Percentiles rank a stretch among this genome's conserved stretches.
Conservation (phyloP, 2,113 vertebrate genomes). For the Psophia crepitans region DNA sequence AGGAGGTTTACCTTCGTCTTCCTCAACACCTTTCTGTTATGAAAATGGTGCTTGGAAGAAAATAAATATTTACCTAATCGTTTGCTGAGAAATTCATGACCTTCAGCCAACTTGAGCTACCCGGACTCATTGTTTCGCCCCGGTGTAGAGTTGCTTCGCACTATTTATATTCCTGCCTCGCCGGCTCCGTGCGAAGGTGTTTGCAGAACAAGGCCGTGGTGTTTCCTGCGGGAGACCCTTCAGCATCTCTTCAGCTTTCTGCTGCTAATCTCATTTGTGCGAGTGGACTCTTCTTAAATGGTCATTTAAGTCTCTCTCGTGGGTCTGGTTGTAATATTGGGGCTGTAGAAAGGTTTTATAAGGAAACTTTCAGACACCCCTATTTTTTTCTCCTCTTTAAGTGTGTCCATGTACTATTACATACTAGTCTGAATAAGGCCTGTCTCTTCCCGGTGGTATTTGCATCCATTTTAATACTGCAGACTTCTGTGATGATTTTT, state of each 20-base stretch:
- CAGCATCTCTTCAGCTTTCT: background rate
- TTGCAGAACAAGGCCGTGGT: background rate
- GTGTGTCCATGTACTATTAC: background rate
- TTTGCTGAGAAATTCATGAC: background rate
- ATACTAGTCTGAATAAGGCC: background rate
- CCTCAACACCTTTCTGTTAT: background rate
- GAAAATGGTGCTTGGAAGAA: background rate
- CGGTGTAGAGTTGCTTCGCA: background rate
- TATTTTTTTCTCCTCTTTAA: background rate
- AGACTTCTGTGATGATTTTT: background rate
- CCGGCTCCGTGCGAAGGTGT: background rate
- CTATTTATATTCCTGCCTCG: background rate
- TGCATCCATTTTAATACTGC: constrained; percentile 20
- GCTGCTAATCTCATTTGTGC: background rate
- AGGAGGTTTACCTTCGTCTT: background rate
- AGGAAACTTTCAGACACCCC: background rate
- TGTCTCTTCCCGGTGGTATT: constrained; percentile 10
- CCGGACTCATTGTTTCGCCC: background rate
- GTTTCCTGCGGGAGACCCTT: background rate
- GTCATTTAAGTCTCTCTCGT: background rate
- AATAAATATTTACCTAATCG: constrained; percentile 17
- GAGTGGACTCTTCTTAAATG: background rate
- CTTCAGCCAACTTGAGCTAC: background rate
- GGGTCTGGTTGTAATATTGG: background rate
- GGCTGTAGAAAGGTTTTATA: background rate